phyloP scores from a whole-genome alignment of 2,797 vertebrate genomes.

The Acridotheres tristis region DNA sequence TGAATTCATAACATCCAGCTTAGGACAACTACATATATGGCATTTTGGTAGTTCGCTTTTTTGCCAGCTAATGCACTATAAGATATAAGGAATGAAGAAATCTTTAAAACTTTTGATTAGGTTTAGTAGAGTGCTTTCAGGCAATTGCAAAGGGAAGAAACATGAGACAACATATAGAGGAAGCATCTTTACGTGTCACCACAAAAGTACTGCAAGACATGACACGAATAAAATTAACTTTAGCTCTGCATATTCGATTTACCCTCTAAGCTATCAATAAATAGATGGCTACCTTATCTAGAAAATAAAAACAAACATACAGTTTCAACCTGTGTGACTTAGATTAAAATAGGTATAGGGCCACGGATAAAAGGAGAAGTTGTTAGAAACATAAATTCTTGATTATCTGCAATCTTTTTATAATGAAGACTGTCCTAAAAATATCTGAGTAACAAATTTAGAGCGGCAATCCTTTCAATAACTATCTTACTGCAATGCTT shows the following conservation, averaged over 20 bases:
- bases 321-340: neutral
- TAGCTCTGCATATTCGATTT: neutral
- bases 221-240: neutral
- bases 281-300: neutral
- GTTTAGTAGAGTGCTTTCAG: neutral
- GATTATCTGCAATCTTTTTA: neutral
- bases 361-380: neutral
- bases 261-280: neutral
- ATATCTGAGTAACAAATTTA: neutral
- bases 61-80: neutral
- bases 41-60: neutral
- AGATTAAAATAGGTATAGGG: neutral
- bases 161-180: neutral
- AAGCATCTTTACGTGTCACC: neutral
- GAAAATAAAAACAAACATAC: neutral
- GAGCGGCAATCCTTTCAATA: neutral
- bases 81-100: neutral
- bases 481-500: neutral
- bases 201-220: neutral
- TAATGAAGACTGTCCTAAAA: neutral
- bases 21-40: neutral
- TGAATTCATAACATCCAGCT: neutral
- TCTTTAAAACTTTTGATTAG: neutral
- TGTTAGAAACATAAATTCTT: neutral
- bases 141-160: neutral